A percentile compares a stretch with the other conserved stretches of the same genome.
These are phyloP conservation scores for Anguilla anguilla DNA, from an alignment of 2,797 vertebrate genomes.

Conservation along the genomic window DNA sequence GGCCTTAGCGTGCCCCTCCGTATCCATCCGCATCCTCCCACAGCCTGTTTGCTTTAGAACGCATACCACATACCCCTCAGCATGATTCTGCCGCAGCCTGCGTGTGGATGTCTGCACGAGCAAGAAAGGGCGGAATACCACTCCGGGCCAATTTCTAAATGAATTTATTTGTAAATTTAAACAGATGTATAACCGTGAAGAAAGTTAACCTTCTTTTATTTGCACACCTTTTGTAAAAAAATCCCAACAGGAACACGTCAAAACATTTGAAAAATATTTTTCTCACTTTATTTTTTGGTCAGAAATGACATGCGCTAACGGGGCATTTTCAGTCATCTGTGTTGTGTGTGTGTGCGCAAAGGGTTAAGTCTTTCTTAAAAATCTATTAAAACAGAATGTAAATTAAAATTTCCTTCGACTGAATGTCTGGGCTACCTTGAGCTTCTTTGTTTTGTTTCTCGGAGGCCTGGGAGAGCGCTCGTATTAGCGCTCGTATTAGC, in stretches of 20 bases:
- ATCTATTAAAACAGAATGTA: background rate
- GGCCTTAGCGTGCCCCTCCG: conserved; percentile 32
- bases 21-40: conserved; percentile 55
- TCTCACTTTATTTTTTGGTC: conserved; percentile 35
- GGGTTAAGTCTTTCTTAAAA: conserved; percentile 4
- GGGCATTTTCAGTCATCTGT: conserved; percentile 13
- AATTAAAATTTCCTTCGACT: conserved; percentile 23
- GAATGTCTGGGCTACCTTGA: background rate
- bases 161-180: conserved; percentile 25
- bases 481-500: too few species aligned
- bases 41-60: conserved; percentile 58
- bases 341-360: background rate
- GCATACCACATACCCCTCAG: conserved; percentile 45
- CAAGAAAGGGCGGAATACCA: background rate
- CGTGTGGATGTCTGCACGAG: conserved; percentile 32
- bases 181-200: background rate
- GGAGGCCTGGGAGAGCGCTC: conserved; percentile 60
- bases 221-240: background rate
- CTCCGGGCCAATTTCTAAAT: conserved; percentile 17
- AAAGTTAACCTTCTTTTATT: conserved; percentile 11
- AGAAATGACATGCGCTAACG: conserved; percentile 56
- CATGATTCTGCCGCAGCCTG: conserved; percentile 64
- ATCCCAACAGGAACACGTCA: background rate
- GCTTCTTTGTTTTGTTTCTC: conserved; percentile 40
- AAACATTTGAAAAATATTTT: background rate